Evolutionary conservation across 2,113 vertebrate species (phyloP).

Genomic region (Catharus fuscescens): DNA sequence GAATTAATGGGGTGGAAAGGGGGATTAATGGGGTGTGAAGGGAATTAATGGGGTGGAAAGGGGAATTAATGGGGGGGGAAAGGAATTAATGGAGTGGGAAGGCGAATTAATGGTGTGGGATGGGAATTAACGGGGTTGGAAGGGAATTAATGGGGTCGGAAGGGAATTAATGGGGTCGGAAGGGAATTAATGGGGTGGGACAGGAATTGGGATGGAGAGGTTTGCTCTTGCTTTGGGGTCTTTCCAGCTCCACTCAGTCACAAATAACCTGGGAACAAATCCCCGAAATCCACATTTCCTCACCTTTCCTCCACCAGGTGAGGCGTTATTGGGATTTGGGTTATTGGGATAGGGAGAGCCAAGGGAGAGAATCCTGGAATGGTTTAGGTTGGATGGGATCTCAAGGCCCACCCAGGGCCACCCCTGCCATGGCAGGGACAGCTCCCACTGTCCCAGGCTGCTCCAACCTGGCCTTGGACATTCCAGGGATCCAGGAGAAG

Average conservation of each 20-base stretch:
- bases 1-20: not conserved
- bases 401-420: not conserved
- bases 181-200: not conserved
- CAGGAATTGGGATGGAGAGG: not conserved
- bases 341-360: not conserved
- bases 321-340: not conserved
- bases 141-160: not conserved
- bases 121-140: too few relatives aligned
- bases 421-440: not conserved
- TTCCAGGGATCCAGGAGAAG: not conserved
- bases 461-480: too few relatives aligned
- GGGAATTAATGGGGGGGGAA: not conserved
- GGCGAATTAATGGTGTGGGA: not conserved
- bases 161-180: too few relatives aligned
- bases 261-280: fast-evolving
- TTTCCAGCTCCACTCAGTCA: not conserved
- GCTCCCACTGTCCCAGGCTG: not conserved
- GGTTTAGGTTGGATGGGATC: not conserved
- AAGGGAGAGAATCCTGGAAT: not conserved
- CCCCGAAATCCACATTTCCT: not conserved
- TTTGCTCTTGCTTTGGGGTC: not conserved
- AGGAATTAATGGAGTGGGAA: not conserved
- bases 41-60: not conserved
- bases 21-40: not conserved
- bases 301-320: fast-evolving